Base-by-base conservation (phyloP, 2,113 vertebrate species). In the Campylorhamphus procurvoides region DNA sequence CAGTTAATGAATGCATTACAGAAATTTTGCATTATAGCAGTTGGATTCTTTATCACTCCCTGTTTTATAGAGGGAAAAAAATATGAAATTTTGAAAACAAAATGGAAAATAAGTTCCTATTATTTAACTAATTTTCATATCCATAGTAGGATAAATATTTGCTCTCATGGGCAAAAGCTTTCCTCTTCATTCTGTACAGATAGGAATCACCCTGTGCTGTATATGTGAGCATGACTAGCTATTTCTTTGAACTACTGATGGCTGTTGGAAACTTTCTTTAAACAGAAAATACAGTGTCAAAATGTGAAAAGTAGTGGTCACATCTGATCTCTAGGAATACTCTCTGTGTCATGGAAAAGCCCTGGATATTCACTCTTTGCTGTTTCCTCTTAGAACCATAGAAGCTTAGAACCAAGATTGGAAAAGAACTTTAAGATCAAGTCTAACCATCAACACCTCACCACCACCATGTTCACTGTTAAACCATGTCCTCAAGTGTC, bases 211-310 rank as follows among this genome's bases (percentile, higher is more conserved):
- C 3, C 24, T 58, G 4, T 91, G 28, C 4, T 67, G 10, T 18
- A 3, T 10, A 33, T 5, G 6, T 59, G 25, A 74, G 24, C 22
- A 44, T 23, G 28, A 37, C 29, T 10, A 33, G 31, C 8, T 46
- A 46, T 88, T 76, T 69, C 40, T 80, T 88, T 62, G 22, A 88
- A 68, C 14, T 18, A 49, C 24, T 49, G 22, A 52, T 17, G 42
- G 14, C 11, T 56, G 10, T 24, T 81, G 69, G 68, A 84, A 87
- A 59, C 14, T 63, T 55, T 20, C 8, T n/a, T 92, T 62, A 39
- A 84, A 53, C 4, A 58, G 25, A 81, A 60, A 8, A 12, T 25
- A 40, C 0, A 0, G 6, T 35, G 8, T 49, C 39, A 89, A 62
- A 46, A 47, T 6, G 7, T 25, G n/a, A 87, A 63, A 78, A 35